A percentile compares a stretch with the other conserved stretches of the same genome.
These are phyloP conservation scores for Colletes gigas DNA, from an alignment of 1,140 invertebrate species.

Conservation along the genomic window DNA sequence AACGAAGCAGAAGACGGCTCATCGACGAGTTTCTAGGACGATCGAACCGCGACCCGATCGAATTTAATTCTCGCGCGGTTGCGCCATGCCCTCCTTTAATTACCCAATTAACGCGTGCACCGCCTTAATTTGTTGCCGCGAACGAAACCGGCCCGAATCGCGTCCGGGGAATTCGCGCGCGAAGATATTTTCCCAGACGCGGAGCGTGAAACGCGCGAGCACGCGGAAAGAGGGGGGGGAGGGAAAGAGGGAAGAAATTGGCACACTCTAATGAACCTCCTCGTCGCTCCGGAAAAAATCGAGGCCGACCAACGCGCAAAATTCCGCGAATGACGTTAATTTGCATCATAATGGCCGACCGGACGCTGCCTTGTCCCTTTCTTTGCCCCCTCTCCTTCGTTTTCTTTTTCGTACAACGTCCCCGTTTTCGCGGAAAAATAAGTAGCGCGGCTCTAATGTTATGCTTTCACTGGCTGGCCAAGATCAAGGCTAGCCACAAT, in stretches of 20 bases:
- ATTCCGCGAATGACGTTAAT: slow-evolving; percentile 50
- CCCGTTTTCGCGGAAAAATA: slow-evolving; percentile 18
- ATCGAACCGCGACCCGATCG: background rate
- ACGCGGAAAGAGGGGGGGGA: background rate
- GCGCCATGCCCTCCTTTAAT: slow-evolving; percentile 39
- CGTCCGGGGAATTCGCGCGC: slow-evolving; percentile 29
- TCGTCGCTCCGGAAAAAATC: slow-evolving; percentile 40
- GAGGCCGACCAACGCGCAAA: slow-evolving; percentile 46
- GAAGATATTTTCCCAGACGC: slow-evolving; percentile 49
- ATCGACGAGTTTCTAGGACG: no score
- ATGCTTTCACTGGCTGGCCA: slow-evolving; percentile 31
- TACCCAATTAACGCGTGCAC: slow-evolving; percentile 54
- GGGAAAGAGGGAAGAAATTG: slow-evolving; percentile 41
- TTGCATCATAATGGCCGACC: slow-evolving; percentile 46
- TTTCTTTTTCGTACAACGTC: background rate
- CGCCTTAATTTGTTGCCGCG: slow-evolving; percentile 30
- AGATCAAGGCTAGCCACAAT: slow-evolving; percentile 11
- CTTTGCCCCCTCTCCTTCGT: background rate
- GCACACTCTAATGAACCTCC: slow-evolving; percentile 56
- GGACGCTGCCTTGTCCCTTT: slow-evolving; percentile 15
- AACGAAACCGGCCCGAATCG: slow-evolving; percentile 36
- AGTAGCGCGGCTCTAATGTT: slow-evolving; percentile 42
- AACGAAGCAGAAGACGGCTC: no score
- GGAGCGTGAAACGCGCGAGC: background rate
- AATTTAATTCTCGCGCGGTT: slow-evolving; percentile 3